phyloP scores from a whole-genome alignment of 2,888 invertebrate genomes.

The Toxonevra muliebris region DNA sequence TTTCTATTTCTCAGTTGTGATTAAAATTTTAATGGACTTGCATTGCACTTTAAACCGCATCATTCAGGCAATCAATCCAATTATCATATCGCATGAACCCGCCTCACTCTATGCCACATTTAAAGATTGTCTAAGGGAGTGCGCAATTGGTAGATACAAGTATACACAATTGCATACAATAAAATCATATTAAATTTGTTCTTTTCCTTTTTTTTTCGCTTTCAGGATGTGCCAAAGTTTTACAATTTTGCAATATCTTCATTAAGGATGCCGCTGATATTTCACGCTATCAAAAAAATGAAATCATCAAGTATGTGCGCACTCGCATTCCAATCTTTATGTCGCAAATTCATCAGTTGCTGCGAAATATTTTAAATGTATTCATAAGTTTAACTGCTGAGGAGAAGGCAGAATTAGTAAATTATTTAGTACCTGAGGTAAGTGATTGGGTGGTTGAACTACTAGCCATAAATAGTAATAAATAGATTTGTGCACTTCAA shows the following conservation, averaged over 20 bases:
- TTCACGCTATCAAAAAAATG: slow-evolving; percentile 72
- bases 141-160: slow-evolving; percentile 69
- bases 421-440: slow-evolving; percentile 75
- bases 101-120: slow-evolving; percentile 71
- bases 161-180: not conserved
- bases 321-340: slow-evolving; percentile 74
- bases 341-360: slow-evolving; percentile 70
- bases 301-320: slow-evolving; percentile 74
- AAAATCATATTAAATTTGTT: not conserved
- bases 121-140: slow-evolving; percentile 71
- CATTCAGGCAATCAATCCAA: slow-evolving; percentile 69
- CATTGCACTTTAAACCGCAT: slow-evolving; percentile 71
- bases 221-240: slow-evolving; percentile 67
- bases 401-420: slow-evolving; percentile 72
- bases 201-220: not conserved
- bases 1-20: slow-evolving; percentile 68
- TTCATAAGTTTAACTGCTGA: slow-evolving; percentile 69
- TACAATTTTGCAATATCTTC: slow-evolving; percentile 74
- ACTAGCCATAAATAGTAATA: too few species aligned
- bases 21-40: slow-evolving; percentile 72
- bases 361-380: slow-evolving; percentile 70
- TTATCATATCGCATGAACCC: slow-evolving; percentile 67
- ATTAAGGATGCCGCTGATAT: slow-evolving; percentile 72
- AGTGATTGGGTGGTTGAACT: too few species aligned
- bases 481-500: too few species aligned